A percentile compares a stretch with the other conserved stretches of the same genome.
Evolutionary conservation across 2,113 vertebrate species (phyloP).

Genomic region (Sturnira hondurensis): DNA sequence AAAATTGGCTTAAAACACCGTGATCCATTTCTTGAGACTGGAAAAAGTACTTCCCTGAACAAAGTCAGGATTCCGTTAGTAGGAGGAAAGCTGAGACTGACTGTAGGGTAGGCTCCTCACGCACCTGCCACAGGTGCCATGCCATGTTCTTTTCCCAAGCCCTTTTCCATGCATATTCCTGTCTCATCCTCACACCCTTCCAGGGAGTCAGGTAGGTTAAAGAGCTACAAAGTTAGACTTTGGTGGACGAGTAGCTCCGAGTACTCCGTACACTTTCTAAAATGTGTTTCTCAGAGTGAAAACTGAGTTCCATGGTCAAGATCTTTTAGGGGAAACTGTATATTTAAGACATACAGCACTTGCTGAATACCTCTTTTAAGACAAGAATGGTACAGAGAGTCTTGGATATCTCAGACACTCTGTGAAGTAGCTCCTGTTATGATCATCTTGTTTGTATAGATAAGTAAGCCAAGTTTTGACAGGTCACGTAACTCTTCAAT

Average conservation of each 20-base stretch:
- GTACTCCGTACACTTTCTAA: not conserved
- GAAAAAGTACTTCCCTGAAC: not conserved
- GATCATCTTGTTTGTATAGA: not conserved
- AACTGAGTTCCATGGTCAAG: not conserved
- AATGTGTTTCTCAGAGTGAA: not conserved
- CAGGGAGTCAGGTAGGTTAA: not conserved
- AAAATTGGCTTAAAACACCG: not conserved
- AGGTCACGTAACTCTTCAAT: not conserved
- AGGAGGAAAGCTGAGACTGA: not conserved
- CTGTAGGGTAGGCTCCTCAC: not conserved
- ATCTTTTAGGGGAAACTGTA: not conserved
- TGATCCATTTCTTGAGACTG: not conserved
- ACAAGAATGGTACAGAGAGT: not conserved
- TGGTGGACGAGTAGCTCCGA: not conserved
- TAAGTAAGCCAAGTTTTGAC: not conserved
- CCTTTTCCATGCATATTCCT: not conserved
- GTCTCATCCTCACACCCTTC: not conserved
- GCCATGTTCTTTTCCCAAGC: not conserved
- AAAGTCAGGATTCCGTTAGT: not conserved
- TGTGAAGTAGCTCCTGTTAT: not conserved
- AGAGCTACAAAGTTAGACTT: not conserved
- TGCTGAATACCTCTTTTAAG: not conserved
- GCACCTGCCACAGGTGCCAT: no score
- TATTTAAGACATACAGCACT: not conserved
- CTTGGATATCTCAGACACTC: not conserved